These are phyloP conservation scores for Bradynema listronoti DNA, from an alignment of 1,140 invertebrate species.

Conservation along the genomic window DNA sequence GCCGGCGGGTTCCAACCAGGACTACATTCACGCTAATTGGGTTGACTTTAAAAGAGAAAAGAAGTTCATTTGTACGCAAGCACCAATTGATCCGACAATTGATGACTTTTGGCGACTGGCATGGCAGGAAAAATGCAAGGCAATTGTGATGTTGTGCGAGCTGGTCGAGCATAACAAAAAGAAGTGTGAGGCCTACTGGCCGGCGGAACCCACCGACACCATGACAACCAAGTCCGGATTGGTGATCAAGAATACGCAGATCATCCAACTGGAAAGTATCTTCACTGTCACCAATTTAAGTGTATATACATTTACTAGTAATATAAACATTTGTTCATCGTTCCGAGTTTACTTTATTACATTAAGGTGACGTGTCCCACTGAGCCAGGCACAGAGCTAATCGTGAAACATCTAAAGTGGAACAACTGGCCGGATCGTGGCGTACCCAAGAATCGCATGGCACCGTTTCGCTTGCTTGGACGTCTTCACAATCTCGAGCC, in stretches of 20 bases:
- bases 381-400: not conserved
- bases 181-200: slow-evolving; percentile 37
- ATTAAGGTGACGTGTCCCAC: not conserved
- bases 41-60: not conserved
- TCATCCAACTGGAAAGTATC: not conserved
- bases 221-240: not conserved
- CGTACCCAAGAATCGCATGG: slow-evolving; percentile 25
- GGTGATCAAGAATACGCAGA: not conserved
- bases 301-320: not conserved
- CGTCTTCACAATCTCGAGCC: slow-evolving; percentile 6
- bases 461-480: slow-evolving; percentile 22
- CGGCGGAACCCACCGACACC: not conserved
- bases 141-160: slow-evolving; percentile 61
- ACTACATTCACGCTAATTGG: slow-evolving; percentile 12
- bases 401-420: slow-evolving; percentile 21
- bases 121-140: slow-evolving; percentile 59
- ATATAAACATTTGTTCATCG: slow-evolving; percentile 1
- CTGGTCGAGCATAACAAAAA: slow-evolving; percentile 57
- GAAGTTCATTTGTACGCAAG: slow-evolving; percentile 55
- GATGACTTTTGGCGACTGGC: slow-evolving; percentile 61
- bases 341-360: slow-evolving; percentile 1
- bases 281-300: slow-evolving; percentile 6
- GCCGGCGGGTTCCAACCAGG: slow-evolving; percentile 67
- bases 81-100: slow-evolving; percentile 58
- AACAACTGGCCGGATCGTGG: slow-evolving; percentile 40